phyloP scores from a whole-genome alignment of 2,113 vertebrate genomes.

The Artemisiospiza belli region DNA sequence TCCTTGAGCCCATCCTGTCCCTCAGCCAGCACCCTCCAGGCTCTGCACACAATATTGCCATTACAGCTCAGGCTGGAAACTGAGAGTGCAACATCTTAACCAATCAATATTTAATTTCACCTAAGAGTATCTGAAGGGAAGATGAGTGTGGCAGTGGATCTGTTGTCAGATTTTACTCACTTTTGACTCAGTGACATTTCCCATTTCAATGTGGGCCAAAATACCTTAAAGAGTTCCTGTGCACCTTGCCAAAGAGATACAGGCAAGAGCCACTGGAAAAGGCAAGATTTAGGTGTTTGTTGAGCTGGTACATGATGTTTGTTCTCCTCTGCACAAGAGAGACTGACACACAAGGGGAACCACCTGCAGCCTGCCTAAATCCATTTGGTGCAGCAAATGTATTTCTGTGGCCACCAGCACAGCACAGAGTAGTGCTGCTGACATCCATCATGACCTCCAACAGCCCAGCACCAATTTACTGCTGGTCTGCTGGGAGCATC shows the following conservation, averaged over 20 bases:
- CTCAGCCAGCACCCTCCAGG: neutral
- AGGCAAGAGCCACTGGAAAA: accelerated
- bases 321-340: neutral
- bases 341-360: neutral
- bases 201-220: neutral
- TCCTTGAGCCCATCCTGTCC: neutral
- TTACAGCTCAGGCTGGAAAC: neutral
- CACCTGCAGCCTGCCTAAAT: neutral
- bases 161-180: neutral
- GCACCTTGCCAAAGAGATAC: neutral
- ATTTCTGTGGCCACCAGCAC: neutral
- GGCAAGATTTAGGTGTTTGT: neutral
- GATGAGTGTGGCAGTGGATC: neutral
- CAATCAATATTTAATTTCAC: neutral
- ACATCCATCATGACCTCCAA: neutral
- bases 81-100: neutral
- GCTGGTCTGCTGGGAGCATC: neutral
- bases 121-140: neutral
- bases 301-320: neutral
- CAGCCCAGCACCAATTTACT: neutral
- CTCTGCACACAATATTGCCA: neutral
- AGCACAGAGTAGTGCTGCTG: accelerated
- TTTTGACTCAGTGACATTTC: neutral
- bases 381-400: neutral
- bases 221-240: neutral